Percentiles rank a stretch among this genome's conserved stretches.
Conservation (phyloP, 2,797 vertebrate species). For the Darevskia mixta region DNA sequence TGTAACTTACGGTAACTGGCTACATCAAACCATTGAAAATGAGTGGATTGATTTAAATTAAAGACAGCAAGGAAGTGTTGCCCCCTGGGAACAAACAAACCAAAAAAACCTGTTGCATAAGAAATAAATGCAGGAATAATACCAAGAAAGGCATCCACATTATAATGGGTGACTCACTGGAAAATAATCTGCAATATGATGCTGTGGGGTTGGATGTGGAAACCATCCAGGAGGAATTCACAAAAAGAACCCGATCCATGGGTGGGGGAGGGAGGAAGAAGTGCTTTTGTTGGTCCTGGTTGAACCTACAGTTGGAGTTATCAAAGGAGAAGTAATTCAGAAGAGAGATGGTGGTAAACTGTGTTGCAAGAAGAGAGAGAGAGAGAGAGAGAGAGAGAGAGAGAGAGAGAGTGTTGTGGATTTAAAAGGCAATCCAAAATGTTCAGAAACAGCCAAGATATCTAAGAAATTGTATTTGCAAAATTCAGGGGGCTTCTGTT, state of each 20-base stretch:
- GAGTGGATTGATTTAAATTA: background rate
- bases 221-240: background rate
- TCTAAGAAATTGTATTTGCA: background rate
- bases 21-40: background rate
- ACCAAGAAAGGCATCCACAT: background rate
- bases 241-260: too few species aligned
- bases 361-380: background rate
- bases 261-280: too few species aligned
- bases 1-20: background rate
- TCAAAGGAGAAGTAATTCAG: background rate
- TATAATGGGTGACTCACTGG: background rate
- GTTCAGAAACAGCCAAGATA: background rate
- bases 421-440: background rate
- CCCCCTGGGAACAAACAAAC: background rate
- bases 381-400: fast-evolving
- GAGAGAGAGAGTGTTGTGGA: background rate
- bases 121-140: background rate
- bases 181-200: constrained; percentile 7
- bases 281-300: background rate
- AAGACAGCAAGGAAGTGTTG: background rate
- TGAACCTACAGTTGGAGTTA: background rate
- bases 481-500: background rate
- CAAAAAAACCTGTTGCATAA: background rate
- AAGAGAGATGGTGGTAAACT: background rate
- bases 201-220: background rate